phyloP scores from a whole-genome alignment of 2,113 vertebrate genomes.

The Macquaria ambigua region DNA sequence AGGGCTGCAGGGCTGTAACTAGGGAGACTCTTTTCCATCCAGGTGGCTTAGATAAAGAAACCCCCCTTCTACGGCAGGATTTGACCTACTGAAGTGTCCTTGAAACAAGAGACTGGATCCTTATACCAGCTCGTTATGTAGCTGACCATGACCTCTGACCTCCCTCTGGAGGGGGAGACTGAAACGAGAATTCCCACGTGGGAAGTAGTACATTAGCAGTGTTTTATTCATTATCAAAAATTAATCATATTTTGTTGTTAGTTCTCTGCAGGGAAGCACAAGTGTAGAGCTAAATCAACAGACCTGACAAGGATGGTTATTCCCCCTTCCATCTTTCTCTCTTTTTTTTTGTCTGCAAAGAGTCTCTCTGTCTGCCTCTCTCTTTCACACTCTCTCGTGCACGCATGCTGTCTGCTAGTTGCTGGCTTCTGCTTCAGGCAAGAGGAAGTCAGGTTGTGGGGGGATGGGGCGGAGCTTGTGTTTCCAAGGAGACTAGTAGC shows the following conservation, averaged over 20 bases:
- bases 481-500: constrained; percentile 77
- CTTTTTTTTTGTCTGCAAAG: not conserved
- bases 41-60: constrained; percentile 29
- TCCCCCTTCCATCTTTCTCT: not conserved
- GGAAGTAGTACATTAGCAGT: not conserved
- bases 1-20: not conserved
- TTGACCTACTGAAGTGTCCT: constrained; percentile 53
- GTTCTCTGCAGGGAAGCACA: constrained; percentile 3
- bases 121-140: constrained; percentile 4
- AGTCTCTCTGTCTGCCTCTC: constrained; percentile 25
- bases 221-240: not conserved
- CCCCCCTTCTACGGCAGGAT: constrained; percentile 3
- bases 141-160: constrained; percentile 57
- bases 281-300: constrained; percentile 1
- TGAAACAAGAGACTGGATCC: constrained; percentile 49
- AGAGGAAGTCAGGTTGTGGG: constrained; percentile 75
- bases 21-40: not conserved
- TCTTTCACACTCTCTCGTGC: constrained; percentile 5
- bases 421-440: constrained; percentile 62
- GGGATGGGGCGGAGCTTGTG: constrained; percentile 64
- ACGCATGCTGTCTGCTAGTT: constrained; percentile 39
- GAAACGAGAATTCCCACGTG: constrained; percentile 12
- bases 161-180: constrained; percentile 12
- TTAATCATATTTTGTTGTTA: not conserved
- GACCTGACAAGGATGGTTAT: constrained; percentile 1